Evolutionary conservation across 2,113 vertebrate species (phyloP).

Genomic region (Glaucidium brasilianum): DNA sequence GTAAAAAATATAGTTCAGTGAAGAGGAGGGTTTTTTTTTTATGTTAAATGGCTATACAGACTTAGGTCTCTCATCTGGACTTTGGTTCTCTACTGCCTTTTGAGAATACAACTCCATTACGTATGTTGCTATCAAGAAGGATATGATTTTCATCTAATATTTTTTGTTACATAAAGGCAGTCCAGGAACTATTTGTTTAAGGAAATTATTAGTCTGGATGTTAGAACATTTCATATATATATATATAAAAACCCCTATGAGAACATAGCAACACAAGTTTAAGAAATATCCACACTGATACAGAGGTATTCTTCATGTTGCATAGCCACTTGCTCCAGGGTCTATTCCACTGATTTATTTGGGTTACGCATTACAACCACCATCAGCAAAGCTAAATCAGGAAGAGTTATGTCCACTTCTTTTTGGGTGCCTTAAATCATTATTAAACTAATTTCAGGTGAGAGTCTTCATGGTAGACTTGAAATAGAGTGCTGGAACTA

Average conservation of each 20-base stretch:
- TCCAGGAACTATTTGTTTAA: neutral
- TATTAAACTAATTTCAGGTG: neutral
- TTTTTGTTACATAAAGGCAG: neutral
- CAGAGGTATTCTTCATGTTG: neutral
- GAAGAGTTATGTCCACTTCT: neutral
- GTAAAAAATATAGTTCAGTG: neutral
- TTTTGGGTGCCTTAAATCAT: neutral
- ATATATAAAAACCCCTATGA: neutral
- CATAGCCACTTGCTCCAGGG: neutral
- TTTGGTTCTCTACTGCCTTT: neutral
- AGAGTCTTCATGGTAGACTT: neutral
- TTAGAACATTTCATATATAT: neutral
- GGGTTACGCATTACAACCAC: neutral
- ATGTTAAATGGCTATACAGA: neutral
- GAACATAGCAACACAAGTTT: neutral
- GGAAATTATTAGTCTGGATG: neutral
- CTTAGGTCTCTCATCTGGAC: neutral
- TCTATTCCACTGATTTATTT: neutral
- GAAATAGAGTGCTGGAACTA: neutral
- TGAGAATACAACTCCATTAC: neutral
- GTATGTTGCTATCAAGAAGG: neutral
- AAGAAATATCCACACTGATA: neutral
- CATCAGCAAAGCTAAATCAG: neutral
- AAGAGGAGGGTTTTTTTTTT: neutral
- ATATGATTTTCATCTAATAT: neutral